These are phyloP conservation scores for Prunella himalayana DNA, from an alignment of 2,113 vertebrate genomes.

Conservation along the genomic window DNA sequence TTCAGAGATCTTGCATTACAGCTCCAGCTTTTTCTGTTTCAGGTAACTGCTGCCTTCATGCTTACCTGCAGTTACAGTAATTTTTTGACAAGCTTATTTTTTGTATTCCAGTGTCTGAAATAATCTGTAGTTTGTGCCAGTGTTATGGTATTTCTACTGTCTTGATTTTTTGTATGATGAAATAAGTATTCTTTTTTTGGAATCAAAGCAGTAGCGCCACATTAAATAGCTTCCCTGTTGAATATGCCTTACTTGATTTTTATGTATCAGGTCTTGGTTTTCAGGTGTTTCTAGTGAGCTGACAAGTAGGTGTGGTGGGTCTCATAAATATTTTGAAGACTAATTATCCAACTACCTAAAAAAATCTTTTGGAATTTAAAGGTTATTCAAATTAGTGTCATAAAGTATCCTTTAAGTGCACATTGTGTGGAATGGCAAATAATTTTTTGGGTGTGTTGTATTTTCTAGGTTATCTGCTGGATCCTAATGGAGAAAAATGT, in stretches of 20 bases:
- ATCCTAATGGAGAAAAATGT: slow-evolving; percentile 93
- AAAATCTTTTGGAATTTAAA: background rate
- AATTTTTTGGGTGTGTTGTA: background rate
- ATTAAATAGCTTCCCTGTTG: background rate
- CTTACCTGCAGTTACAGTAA: background rate
- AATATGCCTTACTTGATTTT: background rate
- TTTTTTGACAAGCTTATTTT: background rate
- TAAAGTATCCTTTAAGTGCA: background rate
- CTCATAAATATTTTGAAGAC: background rate
- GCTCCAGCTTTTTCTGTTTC: background rate
- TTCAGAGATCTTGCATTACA: background rate
- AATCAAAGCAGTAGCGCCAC: background rate
- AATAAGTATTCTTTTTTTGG: background rate
- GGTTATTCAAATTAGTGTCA: background rate
- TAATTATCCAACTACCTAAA: background rate
- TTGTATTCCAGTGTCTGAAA: background rate
- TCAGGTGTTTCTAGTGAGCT: background rate
- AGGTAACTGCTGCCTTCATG: background rate
- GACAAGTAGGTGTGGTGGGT: background rate
- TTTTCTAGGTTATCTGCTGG: slow-evolving; percentile 85
- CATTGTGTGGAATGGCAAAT: background rate
- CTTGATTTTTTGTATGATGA: background rate
- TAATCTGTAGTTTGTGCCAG: background rate
- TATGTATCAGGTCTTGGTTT: background rate
- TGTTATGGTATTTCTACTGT: background rate